Percentiles rank a stretch among this genome's conserved stretches.
Evolutionary conservation across 2,888 invertebrate genomes (phyloP).

Genomic region (Vannuccia rotundouncinata): DNA sequence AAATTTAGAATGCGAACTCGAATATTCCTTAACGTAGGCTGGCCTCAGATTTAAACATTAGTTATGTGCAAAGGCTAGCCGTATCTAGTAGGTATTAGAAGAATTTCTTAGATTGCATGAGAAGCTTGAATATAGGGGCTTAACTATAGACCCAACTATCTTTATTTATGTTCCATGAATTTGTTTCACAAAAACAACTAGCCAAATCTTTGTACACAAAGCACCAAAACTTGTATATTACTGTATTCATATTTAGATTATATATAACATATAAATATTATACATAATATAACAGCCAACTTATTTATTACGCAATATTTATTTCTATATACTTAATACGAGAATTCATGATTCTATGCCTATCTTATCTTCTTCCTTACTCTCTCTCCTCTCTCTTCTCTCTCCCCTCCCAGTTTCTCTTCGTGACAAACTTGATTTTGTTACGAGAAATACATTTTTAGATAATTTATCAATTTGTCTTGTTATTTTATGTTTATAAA

Average conservation of each 20-base stretch:
- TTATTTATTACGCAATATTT: background rate
- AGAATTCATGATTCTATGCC: background rate
- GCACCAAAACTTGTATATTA: slow-evolving; percentile 26
- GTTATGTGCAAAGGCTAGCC: too few species aligned
- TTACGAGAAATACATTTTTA: slow-evolving; percentile 16
- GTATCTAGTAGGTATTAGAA: too few species aligned
- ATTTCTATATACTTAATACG: background rate
- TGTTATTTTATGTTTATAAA: too few species aligned
- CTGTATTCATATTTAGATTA: background rate
- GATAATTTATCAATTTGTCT: slow-evolving; percentile 3
- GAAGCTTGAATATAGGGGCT: too few species aligned
- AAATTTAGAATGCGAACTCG: too few species aligned
- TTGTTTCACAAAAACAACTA: background rate
- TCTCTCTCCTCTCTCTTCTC: background rate
- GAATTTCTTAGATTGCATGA: too few species aligned
- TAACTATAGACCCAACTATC: background rate
- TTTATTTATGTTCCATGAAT: background rate
- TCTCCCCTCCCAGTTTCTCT: too few species aligned
- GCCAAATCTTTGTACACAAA: slow-evolving; percentile 16
- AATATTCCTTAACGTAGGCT: too few species aligned
- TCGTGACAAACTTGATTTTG: slow-evolving; percentile 9
- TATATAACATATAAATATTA: background rate
- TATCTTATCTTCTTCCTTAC: slow-evolving; percentile 12
- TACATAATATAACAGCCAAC: background rate
- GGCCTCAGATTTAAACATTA: too few species aligned